Base-by-base conservation (phyloP, 2,113 vertebrate species). In the Bubalus kerabau region DNA sequence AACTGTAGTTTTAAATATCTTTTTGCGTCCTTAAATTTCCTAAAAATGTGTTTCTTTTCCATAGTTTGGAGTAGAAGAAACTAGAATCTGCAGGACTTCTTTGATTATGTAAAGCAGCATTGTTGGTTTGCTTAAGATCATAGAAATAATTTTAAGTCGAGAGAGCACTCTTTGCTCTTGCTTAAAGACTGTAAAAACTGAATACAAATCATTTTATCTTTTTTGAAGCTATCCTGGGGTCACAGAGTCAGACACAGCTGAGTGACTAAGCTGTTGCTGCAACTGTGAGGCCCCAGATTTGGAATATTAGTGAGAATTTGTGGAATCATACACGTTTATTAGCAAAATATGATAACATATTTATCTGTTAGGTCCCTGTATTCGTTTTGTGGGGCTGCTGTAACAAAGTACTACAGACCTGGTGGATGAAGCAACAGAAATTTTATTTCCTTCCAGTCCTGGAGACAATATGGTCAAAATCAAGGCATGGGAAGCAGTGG, bases 401-500 rank as follows among this genome's bases (percentile, higher is more conserved):
- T 57, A 60, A 36, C 6, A 23, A 91, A 56, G 10, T 17, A 60
- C 1, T 32, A 30, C 30, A 78, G 4, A 43, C 17, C 23, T 12
- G 7, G 14, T 26, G 2, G 15, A 19, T 57, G 57, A 9, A 80
- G 46, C 14, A 13, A 81, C 26, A 90, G 52, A 62, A 36, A 32
- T n/a, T 4, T 40, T 46, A 43, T 67, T 74, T 97, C 28, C 21
- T 93, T 48, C 24, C 2, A 24, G 40, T 46, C 23, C 11, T 30
- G 23, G 59, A 36, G 1, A 3, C 16, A 62, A 2, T 7, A 62
- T 26, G 11, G 8, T 59, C 54, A 71, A 91, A 32, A 21, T 50
- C 36, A 50, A 84, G 46, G 11, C 5, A 1, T 21, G 0, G 2
- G 36, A 52, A 57, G 26, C 4, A 1, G 0, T 87, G 64, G 26